Evolutionary conservation across 2,888 invertebrate genomes (phyloP).

Genomic region (Sphaeridia pumilis): DNA sequence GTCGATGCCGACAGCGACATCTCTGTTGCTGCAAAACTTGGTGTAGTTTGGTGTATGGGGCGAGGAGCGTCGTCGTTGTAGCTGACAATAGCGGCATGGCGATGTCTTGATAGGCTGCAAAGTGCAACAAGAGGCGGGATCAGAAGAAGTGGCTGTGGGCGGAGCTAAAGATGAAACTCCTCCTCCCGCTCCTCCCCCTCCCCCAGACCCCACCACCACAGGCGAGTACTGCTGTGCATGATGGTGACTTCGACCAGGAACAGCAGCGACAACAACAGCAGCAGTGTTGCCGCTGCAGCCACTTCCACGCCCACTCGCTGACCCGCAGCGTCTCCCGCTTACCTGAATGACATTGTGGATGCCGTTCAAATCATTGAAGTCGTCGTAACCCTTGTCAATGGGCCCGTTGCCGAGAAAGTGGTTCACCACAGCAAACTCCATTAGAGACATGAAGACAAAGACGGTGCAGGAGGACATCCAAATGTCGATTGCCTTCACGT

Average conservation of each 20-base stretch:
- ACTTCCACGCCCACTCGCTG: too few relatives aligned
- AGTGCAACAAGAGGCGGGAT: background rate
- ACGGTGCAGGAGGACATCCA: conserved; percentile 89
- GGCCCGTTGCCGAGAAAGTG: conserved; percentile 67
- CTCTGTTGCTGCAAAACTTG: conserved; percentile 62
- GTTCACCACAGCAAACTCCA: conserved; percentile 83
- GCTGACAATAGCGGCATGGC: conserved; percentile 28
- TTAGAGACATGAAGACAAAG: conserved; percentile 77
- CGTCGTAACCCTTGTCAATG: conserved; percentile 29
- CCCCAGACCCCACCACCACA: too few relatives aligned
- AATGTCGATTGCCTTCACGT: conserved; percentile 83
- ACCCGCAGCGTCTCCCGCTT: too few relatives aligned
- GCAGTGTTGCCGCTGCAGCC: too few relatives aligned
- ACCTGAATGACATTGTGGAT: conserved; percentile 15
- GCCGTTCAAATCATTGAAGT: conserved; percentile 26
- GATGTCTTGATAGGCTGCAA: conserved; percentile 24
- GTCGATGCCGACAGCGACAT: conserved; percentile 67
- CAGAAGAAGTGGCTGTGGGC: too few relatives aligned
- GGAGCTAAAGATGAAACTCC: too few relatives aligned
- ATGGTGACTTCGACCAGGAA: too few relatives aligned
- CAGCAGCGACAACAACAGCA: too few relatives aligned
- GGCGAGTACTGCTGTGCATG: too few relatives aligned
- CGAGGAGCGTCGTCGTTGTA: conserved; percentile 42
- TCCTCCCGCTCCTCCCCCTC: too few relatives aligned
- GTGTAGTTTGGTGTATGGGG: conserved; percentile 67